phyloP scores from a whole-genome alignment of 2,797 vertebrate species.

The Anguilla obscura region DNA sequence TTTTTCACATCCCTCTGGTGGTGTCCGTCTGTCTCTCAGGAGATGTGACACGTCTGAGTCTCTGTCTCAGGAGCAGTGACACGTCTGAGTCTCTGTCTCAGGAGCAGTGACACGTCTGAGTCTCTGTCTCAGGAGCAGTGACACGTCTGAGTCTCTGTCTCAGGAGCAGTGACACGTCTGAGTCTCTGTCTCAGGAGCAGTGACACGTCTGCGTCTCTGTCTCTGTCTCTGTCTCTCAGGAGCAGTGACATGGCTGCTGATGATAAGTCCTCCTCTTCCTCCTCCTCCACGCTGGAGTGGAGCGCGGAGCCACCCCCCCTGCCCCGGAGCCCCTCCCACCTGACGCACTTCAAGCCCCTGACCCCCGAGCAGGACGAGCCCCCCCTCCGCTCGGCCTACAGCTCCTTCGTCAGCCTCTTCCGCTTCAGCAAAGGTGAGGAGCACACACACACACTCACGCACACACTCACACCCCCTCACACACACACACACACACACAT shows the following conservation, averaged over 20 bases:
- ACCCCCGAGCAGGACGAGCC: conserved; percentile 97
- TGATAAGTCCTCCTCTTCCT: conserved; percentile 81
- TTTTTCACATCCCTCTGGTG: too few species aligned
- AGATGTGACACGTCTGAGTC: too few species aligned
- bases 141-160: too few species aligned
- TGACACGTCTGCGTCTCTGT: too few species aligned
- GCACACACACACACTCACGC: not conserved
- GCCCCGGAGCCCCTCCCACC: conserved; percentile 87
- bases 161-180: too few species aligned
- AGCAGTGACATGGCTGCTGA: conserved; percentile 86
- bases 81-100: too few species aligned
- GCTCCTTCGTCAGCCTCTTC: conserved; percentile 97
- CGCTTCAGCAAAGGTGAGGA: conserved; percentile 91
- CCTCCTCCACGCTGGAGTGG: conserved; percentile 80
- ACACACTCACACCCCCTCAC: not conserved
- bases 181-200: too few species aligned
- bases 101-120: not conserved
- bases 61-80: too few species aligned
- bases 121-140: too few species aligned
- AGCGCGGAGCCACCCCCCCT: conserved; percentile 77
- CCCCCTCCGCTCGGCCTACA: conserved; percentile 94
- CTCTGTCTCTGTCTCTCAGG: too few species aligned
- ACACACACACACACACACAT: not conserved
- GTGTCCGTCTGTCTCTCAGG: too few species aligned
- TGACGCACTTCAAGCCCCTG: conserved; percentile 97